These are phyloP conservation scores for Eidolon helvum DNA, from an alignment of 2,113 vertebrate species.

Conservation along the genomic window DNA sequence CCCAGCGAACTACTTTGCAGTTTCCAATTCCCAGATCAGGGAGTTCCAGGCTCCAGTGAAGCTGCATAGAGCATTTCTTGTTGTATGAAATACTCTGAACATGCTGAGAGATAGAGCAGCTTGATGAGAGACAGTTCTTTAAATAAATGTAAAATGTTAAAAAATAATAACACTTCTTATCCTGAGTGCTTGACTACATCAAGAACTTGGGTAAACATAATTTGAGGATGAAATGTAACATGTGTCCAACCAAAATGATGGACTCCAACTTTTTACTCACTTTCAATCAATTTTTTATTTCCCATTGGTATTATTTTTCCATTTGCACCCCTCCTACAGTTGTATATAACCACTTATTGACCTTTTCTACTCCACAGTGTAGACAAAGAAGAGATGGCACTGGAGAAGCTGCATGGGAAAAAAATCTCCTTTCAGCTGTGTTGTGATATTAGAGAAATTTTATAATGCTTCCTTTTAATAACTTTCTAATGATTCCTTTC, in stretches of 20 bases:
- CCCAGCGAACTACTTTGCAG: not conserved
- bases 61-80: not conserved
- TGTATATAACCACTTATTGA: not conserved
- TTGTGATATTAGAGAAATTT: not conserved
- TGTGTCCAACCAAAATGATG: not conserved
- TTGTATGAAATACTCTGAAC: conserved; percentile 33
- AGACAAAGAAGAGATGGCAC: not conserved
- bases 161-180: not conserved
- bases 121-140: not conserved
- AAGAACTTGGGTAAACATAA: not conserved
- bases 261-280: not conserved
- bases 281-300: not conserved
- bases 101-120: not conserved
- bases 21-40: not conserved
- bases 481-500: not conserved
- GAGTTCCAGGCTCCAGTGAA: not conserved
- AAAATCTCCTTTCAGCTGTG: not conserved
- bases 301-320: not conserved
- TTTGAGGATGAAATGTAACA: not conserved
- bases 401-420: not conserved
- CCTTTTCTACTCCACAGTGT: not conserved
- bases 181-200: not conserved
- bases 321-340: not conserved
- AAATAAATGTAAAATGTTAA: not conserved
- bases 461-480: not conserved